Evolutionary conservation across 1,140 invertebrate genomes (phyloP), one percentile per base, ranked within the genome.

Genomic region (Eriosoma lanigerum): DNA sequence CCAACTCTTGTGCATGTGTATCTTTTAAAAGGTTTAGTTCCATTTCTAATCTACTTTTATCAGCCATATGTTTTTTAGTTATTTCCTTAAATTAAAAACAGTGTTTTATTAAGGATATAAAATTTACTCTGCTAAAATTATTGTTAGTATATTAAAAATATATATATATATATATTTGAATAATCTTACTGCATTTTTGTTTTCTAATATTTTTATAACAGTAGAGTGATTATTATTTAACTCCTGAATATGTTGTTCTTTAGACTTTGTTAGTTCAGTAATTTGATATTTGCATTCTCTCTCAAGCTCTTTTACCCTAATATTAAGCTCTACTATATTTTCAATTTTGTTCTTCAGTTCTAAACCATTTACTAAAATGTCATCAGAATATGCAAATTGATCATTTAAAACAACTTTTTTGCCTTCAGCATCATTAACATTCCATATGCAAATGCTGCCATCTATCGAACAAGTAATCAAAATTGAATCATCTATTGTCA

Each of bases 401-500:
- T 88, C 83, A 96, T 94, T 80, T 91, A 91, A 1, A 85, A 91
- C 89, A 26, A 60, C 26, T 4, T 60, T 58, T 60, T 82, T 82
- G 1, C 90, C 91, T 83, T 95, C 93, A n/a, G 90, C 89, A 83
- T 92, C 91, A 1, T 89, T 87, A 44, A 97, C 85, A 84, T 91
- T 91, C 95, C 96, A 98, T 80, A 97, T 88, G 78, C 93, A 92
- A 19, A 97, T 88, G 0, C 91, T 91, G 0, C 94, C 92, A 84
- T 94, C 93, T 82, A 88, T 86, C 1, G 91, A 91, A 9, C 91
- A 89, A 10, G 92, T 93, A 44, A 96, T 89, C 32, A 96, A 84
- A 46, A 89, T 89, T 82, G 91, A 90, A 85, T 96, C 94, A 84
- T 96, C 92, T 83, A 91, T 92, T 6, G 93, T 90, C 44, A 94